Base-by-base conservation (phyloP, 1,140 invertebrate species). In the Leguminivora glycinivorella region DNA sequence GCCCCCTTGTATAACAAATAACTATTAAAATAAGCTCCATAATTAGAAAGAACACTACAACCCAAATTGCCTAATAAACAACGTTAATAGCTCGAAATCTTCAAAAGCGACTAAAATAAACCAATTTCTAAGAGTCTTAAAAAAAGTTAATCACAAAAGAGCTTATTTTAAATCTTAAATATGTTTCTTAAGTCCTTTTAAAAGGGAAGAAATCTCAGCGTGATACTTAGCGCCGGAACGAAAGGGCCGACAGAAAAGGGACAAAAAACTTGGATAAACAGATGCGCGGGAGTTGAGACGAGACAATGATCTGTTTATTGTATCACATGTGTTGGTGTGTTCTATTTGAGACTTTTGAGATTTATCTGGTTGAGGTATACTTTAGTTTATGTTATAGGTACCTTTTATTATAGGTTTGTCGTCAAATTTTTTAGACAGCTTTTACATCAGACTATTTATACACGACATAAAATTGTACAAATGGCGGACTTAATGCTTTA, bases 231-330 rank as follows among this genome's bases (percentile, higher is more conserved):
- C 25, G 56, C 22, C 22, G 25, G 56, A n/a, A 31, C 47, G 26
- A 63, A 31, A 31, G 58, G 22, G 10, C 58, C 26, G 58, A 29
- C 26, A 29, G 29, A 58, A 58, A 52, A 52, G 19, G 10, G 17
- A 52, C 17, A 52, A 52, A 52, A 52, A 19, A 22, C 19, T 3
- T 14, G 19, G 19, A 56, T 2, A 58, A 26, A 31, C 58, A 29
- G 24, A 29, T 29, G 58, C 58, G 58, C 58, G 31, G 47, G 47
- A 52, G 19, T 52, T 19, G 40, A 43, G 68, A 75, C 81, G 80
- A 43, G 68, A 83, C 81, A 81, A 77, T 70, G 77, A 80, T 83
- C 81, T 83, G 83, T 83, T 85, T 85, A 83, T 83, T 76, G 74
- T 78, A 79, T 74, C 68, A 74, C 76, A 84, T 79, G 70, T 76